A percentile compares a stretch with the other conserved stretches of the same genome.
Evolutionary conservation across 2,113 vertebrate genomes (phyloP).

Genomic region (Marmota flaviventris): DNA sequence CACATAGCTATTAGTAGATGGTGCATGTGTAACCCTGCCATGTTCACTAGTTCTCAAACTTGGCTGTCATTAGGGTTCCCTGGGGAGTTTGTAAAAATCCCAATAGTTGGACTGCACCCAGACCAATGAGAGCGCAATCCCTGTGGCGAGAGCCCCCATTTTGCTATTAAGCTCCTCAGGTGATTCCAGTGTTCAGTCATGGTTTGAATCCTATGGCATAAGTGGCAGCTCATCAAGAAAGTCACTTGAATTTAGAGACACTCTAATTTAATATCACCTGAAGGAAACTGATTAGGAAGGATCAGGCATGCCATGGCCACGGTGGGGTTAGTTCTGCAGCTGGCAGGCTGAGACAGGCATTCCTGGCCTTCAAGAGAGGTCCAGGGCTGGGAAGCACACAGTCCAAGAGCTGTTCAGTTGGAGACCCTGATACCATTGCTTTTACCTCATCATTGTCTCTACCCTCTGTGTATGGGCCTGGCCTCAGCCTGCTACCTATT

Average conservation of each 20-base stretch:
- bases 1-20: background rate
- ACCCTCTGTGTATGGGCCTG: background rate
- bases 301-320: rapidly evolving
- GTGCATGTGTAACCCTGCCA: background rate
- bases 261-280: rapidly evolving
- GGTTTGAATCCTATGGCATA: background rate
- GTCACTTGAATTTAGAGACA: background rate
- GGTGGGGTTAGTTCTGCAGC: background rate
- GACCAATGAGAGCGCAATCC: background rate
- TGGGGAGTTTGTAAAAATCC: background rate
- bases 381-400: rapidly evolving
- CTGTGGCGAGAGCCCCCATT: too few relatives aligned
- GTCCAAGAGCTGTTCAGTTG: background rate
- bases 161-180: background rate
- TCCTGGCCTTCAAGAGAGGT: background rate
- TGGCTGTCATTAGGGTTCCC: background rate
- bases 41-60: background rate
- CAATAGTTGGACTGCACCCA: background rate
- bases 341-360: rapidly evolving
- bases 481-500: background rate
- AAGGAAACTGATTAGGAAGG: background rate
- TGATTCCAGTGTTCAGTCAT: too few relatives aligned
- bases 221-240: background rate
- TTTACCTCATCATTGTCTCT: background rate
- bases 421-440: background rate